phyloP scores from a whole-genome alignment of 2,888 invertebrate species.

The Gonocerus acuteangulatus region DNA sequence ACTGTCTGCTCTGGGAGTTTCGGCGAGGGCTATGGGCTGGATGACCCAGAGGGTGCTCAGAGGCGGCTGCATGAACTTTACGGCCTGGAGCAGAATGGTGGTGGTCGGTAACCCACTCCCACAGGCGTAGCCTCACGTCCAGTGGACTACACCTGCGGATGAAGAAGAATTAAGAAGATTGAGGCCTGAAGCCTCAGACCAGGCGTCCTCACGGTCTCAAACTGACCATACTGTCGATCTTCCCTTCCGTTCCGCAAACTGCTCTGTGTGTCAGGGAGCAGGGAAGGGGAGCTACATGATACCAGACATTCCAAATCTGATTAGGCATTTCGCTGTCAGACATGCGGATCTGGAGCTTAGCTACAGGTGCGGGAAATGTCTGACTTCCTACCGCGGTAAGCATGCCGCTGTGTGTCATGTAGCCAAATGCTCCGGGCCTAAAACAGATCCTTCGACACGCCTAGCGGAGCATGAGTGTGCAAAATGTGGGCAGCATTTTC shows the following conservation, averaged over 20 bases:
- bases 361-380: slow-evolving; percentile 29
- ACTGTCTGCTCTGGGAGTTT: slow-evolving; percentile 27
- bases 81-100: not conserved
- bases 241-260: too few species aligned
- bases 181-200: too few species aligned
- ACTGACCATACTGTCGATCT: too few species aligned
- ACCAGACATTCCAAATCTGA: too few species aligned
- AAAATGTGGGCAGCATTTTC: slow-evolving; percentile 5
- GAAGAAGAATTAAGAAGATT: too few species aligned
- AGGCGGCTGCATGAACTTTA: not conserved
- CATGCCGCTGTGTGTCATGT: slow-evolving; percentile 35
- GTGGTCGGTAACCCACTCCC: not conserved
- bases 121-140: too few species aligned
- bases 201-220: too few species aligned
- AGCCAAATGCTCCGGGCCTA: slow-evolving; percentile 32
- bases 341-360: not conserved
- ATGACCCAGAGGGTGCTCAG: slow-evolving; percentile 26
- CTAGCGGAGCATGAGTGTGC: not conserved
- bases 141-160: too few species aligned
- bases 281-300: too few species aligned
- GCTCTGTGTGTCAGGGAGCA: too few species aligned
- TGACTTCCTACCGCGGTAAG: slow-evolving; percentile 26
- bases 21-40: slow-evolving; percentile 36
- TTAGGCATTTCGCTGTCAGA: not conserved
- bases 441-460: not conserved